These are phyloP conservation scores for Panorpa germanica DNA, from an alignment of 2,888 invertebrate species.

Conservation along the genomic window DNA sequence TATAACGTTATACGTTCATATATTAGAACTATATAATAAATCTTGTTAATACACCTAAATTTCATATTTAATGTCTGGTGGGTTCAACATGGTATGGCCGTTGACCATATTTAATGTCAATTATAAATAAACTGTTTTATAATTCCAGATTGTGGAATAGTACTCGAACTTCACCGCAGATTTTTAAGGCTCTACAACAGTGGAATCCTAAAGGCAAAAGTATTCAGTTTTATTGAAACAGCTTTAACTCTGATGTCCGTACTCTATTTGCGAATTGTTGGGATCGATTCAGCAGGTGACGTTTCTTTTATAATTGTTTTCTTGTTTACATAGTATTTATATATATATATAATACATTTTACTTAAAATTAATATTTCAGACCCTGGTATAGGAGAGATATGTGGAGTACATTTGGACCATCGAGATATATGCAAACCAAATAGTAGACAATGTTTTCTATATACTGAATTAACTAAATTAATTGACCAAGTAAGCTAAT, in stretches of 20 bases:
- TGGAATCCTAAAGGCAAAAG: conserved; percentile 27
- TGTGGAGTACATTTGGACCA: conserved; percentile 62
- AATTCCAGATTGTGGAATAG: conserved; percentile 43
- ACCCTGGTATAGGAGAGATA: conserved; percentile 61
- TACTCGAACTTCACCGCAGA: conserved; percentile 43
- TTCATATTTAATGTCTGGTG: too few relatives aligned
- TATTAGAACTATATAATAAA: too few relatives aligned
- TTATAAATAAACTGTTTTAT: conserved; percentile 8
- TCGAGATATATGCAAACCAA: conserved; percentile 71
- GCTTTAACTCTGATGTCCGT: conserved; percentile 55
- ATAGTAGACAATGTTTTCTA: conserved; percentile 43
- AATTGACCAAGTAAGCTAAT: conserved; percentile 27
- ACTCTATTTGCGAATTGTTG: conserved; percentile 54
- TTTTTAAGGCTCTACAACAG: conserved; percentile 35
- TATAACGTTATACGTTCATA: too few relatives aligned
- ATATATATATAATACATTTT: conserved; percentile 3
- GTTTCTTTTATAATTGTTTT: conserved; percentile 6
- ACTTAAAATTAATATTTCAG: conserved; percentile 23
- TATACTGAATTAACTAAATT: conserved; percentile 45
- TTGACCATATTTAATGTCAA: too few relatives aligned
- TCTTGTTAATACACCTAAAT: too few relatives aligned
- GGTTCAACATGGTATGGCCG: too few relatives aligned
- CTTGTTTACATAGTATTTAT: conserved; percentile 6
- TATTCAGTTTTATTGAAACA: conserved; percentile 65
- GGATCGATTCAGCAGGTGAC: conserved; percentile 58